Base-by-base conservation (phyloP, 2,797 vertebrate species). In the Pseudopleuronectes americanus region DNA sequence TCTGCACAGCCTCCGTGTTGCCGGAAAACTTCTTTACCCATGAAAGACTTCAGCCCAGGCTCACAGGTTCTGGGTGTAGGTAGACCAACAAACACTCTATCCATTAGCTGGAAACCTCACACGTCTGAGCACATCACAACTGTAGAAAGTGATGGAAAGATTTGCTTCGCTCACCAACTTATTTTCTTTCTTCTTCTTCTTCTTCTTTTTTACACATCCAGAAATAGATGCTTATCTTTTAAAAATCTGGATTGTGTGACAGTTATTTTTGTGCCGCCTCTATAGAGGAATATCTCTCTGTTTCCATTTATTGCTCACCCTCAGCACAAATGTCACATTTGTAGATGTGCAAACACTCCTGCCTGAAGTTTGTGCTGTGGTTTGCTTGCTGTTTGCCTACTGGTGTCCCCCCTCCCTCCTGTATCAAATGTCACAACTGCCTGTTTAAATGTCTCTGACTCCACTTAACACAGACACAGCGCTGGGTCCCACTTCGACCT, bases 381-480 rank as follows among this genome's bases (percentile, higher is more conserved):
- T 43, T 4, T 14, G 41, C 16, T 4, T 43, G 41, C 63, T 84
- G 77, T 90, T 85, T 84, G 84, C 80, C 62, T 70, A 57, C 74
- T 64, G 43, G 45, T 71, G 53, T 57, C 64, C 21, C 21, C 61
- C 24, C 14, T 41, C 13, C 12, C 38, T 41, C 12, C 41, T 4
- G 45, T 70, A 80, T 87, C 80, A 90, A 91, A 92, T 90, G 87
- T 85, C 89, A 90, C 83, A 86, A 83, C 75, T 83, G 85, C 83
- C 76, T 90, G 84, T 89, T 85, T 89, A 90, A 91, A 90, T 85
- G 87, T 68, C 79, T 78, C 70, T 79, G 85, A 90, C 86, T 88
- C 87, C 86, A 84, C 87, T 89, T 89, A 83, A 87, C 90, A 85
- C 70, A 22, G 59, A 71, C 59, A 71, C 81, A 68, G 73, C 57